Evolutionary conservation across 2,797 vertebrate genomes (phyloP).

Genomic region (Tarsius wallacei): DNA sequence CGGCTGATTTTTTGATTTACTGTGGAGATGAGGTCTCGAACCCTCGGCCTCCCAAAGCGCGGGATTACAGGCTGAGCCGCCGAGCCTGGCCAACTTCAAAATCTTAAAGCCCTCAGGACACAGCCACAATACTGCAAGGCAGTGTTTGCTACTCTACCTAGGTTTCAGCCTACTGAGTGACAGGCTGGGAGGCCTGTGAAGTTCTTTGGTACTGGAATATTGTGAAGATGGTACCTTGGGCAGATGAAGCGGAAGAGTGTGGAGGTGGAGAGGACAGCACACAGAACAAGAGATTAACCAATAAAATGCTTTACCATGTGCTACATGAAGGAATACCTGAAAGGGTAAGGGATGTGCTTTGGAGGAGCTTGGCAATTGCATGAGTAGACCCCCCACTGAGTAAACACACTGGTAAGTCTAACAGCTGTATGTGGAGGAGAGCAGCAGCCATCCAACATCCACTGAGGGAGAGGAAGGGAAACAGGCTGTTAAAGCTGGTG

Average conservation of each 20-base stretch:
- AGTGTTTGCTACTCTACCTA: neutral
- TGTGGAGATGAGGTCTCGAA: no score
- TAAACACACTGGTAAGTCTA: neutral
- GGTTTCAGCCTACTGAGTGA: neutral
- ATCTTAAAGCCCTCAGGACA: neutral
- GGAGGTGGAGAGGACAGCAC: neutral
- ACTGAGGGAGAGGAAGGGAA: neutral
- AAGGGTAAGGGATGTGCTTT: neutral
- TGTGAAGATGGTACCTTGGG: neutral
- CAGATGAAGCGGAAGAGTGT: neutral
- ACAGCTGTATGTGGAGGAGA: neutral
- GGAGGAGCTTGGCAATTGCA: neutral
- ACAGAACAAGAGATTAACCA: neutral
- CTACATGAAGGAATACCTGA: neutral
- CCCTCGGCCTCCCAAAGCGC: no score
- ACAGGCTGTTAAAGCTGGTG: neutral
- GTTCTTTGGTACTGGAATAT: neutral
- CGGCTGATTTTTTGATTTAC: no score
- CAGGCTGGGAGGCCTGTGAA: neutral
- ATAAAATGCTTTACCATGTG: neutral
- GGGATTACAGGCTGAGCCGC: no score
- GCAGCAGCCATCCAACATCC: neutral
- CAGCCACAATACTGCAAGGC: neutral
- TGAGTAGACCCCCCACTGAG: neutral
- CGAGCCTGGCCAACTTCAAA: no score